Conservation (phyloP, 2,797 vertebrate genomes). For the Gobio occitaniae region DNA sequence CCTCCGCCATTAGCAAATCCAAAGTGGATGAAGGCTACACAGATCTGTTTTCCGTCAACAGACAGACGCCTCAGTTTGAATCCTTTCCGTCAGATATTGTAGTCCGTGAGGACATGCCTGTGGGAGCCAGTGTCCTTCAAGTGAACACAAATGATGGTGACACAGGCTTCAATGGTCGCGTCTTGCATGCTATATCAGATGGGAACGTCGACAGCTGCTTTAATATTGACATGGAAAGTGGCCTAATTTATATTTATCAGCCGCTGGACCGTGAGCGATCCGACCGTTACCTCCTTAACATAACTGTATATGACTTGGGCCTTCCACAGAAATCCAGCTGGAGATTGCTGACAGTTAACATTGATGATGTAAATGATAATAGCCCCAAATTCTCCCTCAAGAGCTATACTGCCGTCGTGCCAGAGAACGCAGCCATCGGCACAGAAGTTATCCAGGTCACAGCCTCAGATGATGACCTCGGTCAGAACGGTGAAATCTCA, state of each 20-base stretch:
- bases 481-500: conserved; percentile 86
- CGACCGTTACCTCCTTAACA: conserved; percentile 89
- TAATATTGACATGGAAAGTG: conserved; percentile 88
- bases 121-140: conserved; percentile 82
- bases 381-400: conserved; percentile 84
- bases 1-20: conserved; percentile 79
- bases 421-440: conserved; percentile 84
- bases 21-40: conserved; percentile 81
- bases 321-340: conserved; percentile 89
- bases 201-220: conserved; percentile 92
- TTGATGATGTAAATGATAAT: conserved; percentile 95
- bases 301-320: conserved; percentile 94
- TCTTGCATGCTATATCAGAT: conserved; percentile 90
- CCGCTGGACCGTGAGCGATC: conserved; percentile 88
- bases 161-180: conserved; percentile 87
- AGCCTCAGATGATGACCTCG: conserved; percentile 87
- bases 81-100: conserved; percentile 84
- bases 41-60: conserved; percentile 88
- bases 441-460: conserved; percentile 81
- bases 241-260: conserved; percentile 87
- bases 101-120: conserved; percentile 83
- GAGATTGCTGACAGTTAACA: conserved; percentile 84
- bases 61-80: conserved; percentile 87
- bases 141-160: conserved; percentile 88
- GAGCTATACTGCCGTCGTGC: conserved; percentile 80